phyloP scores from a whole-genome alignment of 2,113 vertebrate genomes.

The Notiomystis cincta region DNA sequence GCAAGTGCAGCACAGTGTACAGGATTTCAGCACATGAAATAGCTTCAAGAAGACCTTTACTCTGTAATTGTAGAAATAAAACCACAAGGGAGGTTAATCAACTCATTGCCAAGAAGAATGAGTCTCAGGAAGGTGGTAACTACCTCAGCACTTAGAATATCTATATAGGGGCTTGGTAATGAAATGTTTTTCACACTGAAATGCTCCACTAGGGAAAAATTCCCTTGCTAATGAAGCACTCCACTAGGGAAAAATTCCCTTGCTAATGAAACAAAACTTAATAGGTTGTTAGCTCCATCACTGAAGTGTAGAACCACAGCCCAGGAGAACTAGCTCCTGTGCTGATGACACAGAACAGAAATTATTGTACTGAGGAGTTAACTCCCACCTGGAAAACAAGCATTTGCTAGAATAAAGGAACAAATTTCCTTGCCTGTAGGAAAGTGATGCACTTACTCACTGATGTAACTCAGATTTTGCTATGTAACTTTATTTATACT shows the following conservation, averaged over 20 bases:
- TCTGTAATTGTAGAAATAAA: neutral
- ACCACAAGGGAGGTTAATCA: neutral
- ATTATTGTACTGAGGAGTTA: neutral
- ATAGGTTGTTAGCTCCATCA: neutral
- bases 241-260: slow-evolving; percentile 28
- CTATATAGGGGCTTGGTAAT: neutral
- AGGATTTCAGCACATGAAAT: neutral
- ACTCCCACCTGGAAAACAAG: neutral
- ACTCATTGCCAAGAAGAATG: neutral
- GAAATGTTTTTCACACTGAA: slow-evolving; percentile 6
- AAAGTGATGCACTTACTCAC: neutral
- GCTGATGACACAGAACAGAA: neutral
- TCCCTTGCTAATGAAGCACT: slow-evolving; percentile 41
- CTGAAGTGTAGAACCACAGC: neutral
- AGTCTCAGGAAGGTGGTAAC: neutral
- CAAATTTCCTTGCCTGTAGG: neutral
- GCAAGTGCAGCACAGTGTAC: neutral
- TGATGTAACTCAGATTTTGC: neutral
- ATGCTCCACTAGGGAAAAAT: slow-evolving; percentile 31
- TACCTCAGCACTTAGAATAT: neutral
- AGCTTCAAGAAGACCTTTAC: neutral
- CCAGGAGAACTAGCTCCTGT: neutral
- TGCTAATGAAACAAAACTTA: slow-evolving; percentile 42
- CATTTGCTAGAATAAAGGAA: neutral
- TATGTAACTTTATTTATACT: neutral